Percentiles rank a stretch among this genome's conserved stretches.
Evolutionary conservation across 1,140 invertebrate genomes (phyloP).

Genomic region (Eupristina koningsbergeri): DNA sequence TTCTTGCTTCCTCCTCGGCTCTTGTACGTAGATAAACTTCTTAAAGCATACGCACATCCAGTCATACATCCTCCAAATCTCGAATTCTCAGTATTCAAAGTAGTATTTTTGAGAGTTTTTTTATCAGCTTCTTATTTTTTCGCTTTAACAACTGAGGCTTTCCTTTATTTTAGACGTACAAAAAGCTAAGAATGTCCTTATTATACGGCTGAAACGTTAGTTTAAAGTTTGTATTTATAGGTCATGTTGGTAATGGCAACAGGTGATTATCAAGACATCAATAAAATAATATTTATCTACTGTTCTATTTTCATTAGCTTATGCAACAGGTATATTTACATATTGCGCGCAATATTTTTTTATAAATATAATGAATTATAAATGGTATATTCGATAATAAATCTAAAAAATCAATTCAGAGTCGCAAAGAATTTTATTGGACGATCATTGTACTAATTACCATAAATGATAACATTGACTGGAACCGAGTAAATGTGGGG

Average conservation of each 20-base stretch:
- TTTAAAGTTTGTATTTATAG: not conserved
- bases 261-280: not conserved
- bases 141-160: not conserved
- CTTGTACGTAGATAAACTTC: slow-evolving; percentile 6
- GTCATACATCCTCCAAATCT: not conserved
- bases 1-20: not conserved
- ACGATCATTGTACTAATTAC: too few species aligned
- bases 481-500: too few species aligned
- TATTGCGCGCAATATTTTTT: too few species aligned
- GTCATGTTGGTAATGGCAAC: not conserved
- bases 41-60: not conserved
- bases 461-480: too few species aligned
- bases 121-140: not conserved
- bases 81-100: slow-evolving; percentile 29
- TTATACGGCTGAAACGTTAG: not conserved
- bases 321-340: too few species aligned
- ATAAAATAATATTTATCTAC: not conserved
- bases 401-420: too few species aligned
- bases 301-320: not conserved
- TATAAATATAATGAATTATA: too few species aligned
- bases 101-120: not conserved
- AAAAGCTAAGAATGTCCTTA: not conserved
- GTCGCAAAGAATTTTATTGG: too few species aligned
- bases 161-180: not conserved
- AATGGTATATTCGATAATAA: too few species aligned